Evolutionary conservation across 2,888 invertebrate genomes (phyloP), one percentile per base, ranked within the genome.

Genomic region (Entomobrya proxima): DNA sequence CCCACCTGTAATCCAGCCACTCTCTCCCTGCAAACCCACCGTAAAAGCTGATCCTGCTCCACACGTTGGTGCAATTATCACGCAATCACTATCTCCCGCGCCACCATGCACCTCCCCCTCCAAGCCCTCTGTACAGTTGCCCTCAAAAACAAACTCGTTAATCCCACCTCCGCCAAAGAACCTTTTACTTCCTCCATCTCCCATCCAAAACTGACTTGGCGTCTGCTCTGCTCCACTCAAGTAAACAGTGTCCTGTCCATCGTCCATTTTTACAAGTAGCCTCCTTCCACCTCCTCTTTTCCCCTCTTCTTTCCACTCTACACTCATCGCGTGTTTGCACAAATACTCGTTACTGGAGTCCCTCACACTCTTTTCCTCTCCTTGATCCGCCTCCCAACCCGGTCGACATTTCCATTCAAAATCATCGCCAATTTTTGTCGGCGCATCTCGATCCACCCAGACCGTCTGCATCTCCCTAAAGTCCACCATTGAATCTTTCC

Each of bases 91-190:
- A 0, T 37, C 24, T 7, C 7, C 21, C 13, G n/a, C 21, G 9
- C 55, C 74, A 1, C 80, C 58, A 15, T 11, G 9, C 5, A 78
- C 9, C 0, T 21, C 30, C 15, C 58, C 79, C 0, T 9, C 27
- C 30, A 55, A n/a, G 0, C 37, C 32, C 1, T 15, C 24, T 15
- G 61, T 32, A 47, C 85, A 85, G 35, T 58, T 52, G 0, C 80
- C 80, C n/a, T 75, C 40, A 0, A 85, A 35, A n/a, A 75, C 13
- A 58, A 81, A 85, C 5, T 55, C 76, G n/a, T 85, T 75, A 18
- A n/a, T 18, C 0, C 64, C 75, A 2, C 52, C 50, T 15, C 81
- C 85, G 7, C 85, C 85, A 7, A 44, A 37, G n/a, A 80, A 85
- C 9, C 9, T 4, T 78, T 85, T 85, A 1, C 5, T 1, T 1